phyloP scores from a whole-genome alignment of 1,140 invertebrate species.

The Drosophila lacteicornis region DNA sequence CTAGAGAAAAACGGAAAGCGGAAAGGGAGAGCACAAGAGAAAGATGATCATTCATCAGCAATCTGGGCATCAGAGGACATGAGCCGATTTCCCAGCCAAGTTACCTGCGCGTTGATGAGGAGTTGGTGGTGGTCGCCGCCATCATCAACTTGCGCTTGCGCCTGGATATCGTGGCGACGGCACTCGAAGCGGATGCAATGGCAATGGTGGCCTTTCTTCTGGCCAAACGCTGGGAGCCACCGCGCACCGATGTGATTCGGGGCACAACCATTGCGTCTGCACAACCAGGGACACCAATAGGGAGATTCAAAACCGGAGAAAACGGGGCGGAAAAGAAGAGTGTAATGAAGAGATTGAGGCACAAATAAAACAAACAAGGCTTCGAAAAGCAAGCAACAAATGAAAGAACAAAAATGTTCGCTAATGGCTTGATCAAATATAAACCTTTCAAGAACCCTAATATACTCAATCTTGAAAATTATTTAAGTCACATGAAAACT shows the following conservation, averaged over 20 bases:
- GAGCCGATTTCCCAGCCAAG: conserved; percentile 28
- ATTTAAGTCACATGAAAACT: no score
- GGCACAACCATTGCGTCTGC: conserved; percentile 42
- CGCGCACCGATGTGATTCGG: conserved; percentile 50
- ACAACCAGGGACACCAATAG: conserved; percentile 13
- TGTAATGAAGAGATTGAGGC: conserved; percentile 2
- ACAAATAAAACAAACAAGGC: conserved; percentile 1
- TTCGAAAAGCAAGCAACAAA: conserved; percentile 28
- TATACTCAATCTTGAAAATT: background rate
- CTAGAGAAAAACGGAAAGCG: conserved; percentile 31
- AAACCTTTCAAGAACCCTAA: background rate
- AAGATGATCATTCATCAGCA: background rate
- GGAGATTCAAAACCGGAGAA: background rate
- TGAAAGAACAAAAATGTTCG: conserved; percentile 30
- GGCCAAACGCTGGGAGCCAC: conserved; percentile 51
- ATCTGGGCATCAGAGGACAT: conserved; percentile 1
- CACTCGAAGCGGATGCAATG: conserved; percentile 10
- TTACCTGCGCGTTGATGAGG: conserved; percentile 61
- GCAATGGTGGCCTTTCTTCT: conserved; percentile 51
- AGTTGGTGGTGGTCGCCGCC: conserved; percentile 4
- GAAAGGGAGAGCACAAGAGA: conserved; percentile 13
- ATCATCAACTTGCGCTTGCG: conserved; percentile 57
- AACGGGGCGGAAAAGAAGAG: conserved; percentile 12
- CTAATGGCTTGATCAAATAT: no score
- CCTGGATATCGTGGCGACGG: conserved; percentile 49